Base-by-base conservation (phyloP, 2,113 vertebrate species). In the Ginglymostoma cirratum region DNA sequence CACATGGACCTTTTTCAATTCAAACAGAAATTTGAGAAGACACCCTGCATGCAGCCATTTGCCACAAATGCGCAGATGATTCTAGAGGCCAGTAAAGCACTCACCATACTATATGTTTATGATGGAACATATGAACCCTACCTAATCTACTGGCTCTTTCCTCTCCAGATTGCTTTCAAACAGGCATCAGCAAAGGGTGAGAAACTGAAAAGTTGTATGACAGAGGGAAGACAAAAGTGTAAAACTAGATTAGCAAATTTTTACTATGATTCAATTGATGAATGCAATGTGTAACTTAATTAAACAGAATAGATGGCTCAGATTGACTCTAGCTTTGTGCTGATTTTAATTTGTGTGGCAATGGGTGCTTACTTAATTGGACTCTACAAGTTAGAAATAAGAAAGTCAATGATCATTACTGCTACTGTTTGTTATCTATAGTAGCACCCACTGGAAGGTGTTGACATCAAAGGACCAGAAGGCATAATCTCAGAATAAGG, bases 101-200 rank as follows among this genome's bases (percentile, higher is more conserved):
- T 97, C 67, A 97, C 96, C 45, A 34, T 96, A 23, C 83, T 96
- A 0, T 97, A 96, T 45, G 96, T 97, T 86, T 96, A 96, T 89
- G 96, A 86, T 80, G 95, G 96, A 19, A 78, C 69, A 34, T 97
- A 96, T 96, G 96, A 97, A 70, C 96, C 96, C 10, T 96, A 96
- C 78, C 95, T 96, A 6, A 96, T 97, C 65, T 89, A 96, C 85
- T 96, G 97, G 96, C 96, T 97, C 48, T 96, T 97, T 65, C 96
- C 97, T 48, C 85, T 96, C 45, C 97, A 97, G 95, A 95, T 96
- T 30, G 96, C 96, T 85, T 97, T 96, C 65, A 95, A 95, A 34
- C 96, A 96, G 96, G 67, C 55, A 67, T 38, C 85, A 45, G 14
- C 92, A 27, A 96, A 87, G 96, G 96, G 96, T 96, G 96, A 92